These are phyloP conservation scores for Acanthis flammea DNA, from an alignment of 2,797 vertebrate species.

Conservation along the genomic window DNA sequence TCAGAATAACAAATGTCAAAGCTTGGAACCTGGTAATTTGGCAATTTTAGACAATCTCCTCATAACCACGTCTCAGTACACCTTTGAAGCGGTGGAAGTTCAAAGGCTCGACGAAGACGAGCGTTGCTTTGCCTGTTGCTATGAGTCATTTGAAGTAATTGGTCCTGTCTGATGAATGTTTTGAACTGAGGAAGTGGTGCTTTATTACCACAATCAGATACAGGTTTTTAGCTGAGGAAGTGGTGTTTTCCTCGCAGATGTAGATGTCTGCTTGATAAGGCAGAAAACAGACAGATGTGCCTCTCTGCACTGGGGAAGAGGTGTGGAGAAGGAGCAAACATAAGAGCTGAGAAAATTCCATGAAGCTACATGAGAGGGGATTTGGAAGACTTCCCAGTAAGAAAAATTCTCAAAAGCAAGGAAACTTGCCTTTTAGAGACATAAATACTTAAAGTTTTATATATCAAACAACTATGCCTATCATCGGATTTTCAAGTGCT, in stretches of 20 bases:
- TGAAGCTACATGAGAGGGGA: constrained; percentile 56
- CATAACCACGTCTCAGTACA: constrained; percentile 78
- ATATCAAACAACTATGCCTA: neutral
- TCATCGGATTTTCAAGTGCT: neutral
- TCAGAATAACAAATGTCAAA: constrained; percentile 74
- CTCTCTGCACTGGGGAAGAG: constrained; percentile 74
- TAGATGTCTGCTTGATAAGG: constrained; percentile 83
- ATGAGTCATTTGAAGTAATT: constrained; percentile 89
- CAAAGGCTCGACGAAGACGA: constrained; percentile 79
- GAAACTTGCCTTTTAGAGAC: constrained; percentile 44
- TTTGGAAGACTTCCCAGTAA: constrained; percentile 75
- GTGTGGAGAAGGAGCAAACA: constrained; percentile 76
- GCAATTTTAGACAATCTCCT: constrained; percentile 79
- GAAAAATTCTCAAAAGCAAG: constrained; percentile 66
- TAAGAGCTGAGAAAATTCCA: constrained; percentile 74
- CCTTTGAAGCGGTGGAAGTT: constrained; percentile 87
- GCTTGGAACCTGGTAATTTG: constrained; percentile 81
- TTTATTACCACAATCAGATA: constrained; percentile 89
- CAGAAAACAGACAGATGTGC: constrained; percentile 83
- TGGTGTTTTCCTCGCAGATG: constrained; percentile 84
- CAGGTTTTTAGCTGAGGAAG: constrained; percentile 85
- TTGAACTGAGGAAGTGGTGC: constrained; percentile 83
- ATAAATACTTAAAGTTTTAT: constrained; percentile 63
- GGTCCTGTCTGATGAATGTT: constrained; percentile 85
- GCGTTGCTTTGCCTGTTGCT: constrained; percentile 76